A percentile compares a stretch with the other conserved stretches of the same genome.
Evolutionary conservation across 2,113 vertebrate species (phyloP).

Genomic region (Micromys minutus): DNA sequence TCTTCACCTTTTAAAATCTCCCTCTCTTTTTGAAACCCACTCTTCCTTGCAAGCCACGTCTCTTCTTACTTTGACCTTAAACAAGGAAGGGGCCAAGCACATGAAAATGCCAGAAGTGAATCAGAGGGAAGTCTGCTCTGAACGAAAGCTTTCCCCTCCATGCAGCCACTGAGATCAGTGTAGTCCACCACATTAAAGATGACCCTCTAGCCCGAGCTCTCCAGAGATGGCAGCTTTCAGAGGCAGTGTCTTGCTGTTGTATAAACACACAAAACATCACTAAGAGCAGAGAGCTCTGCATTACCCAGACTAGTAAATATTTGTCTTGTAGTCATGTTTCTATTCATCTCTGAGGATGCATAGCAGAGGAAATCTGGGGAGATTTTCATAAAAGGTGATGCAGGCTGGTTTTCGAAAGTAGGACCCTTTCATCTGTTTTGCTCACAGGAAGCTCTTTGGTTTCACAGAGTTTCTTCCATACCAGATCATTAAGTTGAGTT

Average conservation of each 20-base stretch:
- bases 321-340: constrained; percentile 77
- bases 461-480: constrained; percentile 24
- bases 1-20: not conserved
- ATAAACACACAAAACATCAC: constrained; percentile 75
- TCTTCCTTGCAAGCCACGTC: not conserved
- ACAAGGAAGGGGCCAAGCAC: constrained; percentile 1
- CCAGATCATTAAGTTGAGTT: not conserved
- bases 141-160: constrained; percentile 31
- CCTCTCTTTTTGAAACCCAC: not conserved
- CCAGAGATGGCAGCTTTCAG: constrained; percentile 70
- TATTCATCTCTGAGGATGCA: constrained; percentile 70
- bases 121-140: not conserved
- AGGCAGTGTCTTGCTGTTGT: not conserved
- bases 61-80: constrained; percentile 55
- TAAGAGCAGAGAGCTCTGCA: constrained; percentile 52
- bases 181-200: constrained; percentile 70
- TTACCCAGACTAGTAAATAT: constrained; percentile 74
- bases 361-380: constrained; percentile 56
- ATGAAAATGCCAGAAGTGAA: constrained; percentile 42
- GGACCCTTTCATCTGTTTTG: constrained; percentile 58
- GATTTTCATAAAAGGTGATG: constrained; percentile 63
- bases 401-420: constrained; percentile 31
- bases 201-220: constrained; percentile 65
- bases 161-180: constrained; percentile 47
- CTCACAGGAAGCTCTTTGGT: not conserved